A percentile compares a stretch with the other conserved stretches of the same genome.
phyloP scores from a whole-genome alignment of 2,888 invertebrate species.

The Metellina segmentata region DNA sequence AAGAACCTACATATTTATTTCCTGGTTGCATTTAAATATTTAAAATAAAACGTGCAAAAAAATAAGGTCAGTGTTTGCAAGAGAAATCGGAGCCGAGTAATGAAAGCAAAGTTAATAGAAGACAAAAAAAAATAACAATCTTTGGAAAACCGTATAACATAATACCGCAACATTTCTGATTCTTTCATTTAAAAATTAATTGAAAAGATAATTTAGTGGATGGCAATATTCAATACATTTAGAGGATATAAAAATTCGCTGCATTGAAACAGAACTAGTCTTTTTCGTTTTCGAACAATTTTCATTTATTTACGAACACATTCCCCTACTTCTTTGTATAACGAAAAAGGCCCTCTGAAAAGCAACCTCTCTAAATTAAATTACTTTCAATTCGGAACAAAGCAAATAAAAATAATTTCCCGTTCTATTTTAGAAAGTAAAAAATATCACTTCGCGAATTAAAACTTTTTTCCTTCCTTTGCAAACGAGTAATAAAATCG shows the following conservation, averaged over 20 bases:
- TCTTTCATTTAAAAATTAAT: background rate
- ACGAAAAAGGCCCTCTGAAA: background rate
- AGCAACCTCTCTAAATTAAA: background rate
- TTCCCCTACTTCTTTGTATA: background rate
- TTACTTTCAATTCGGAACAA: background rate
- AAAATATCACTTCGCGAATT: conserved; percentile 12
- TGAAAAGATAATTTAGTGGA: background rate
- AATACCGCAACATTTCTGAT: background rate
- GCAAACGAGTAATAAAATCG: background rate
- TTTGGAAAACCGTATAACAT: background rate
- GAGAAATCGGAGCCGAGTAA: background rate
- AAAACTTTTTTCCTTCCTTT: conserved; percentile 12
- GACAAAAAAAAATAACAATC: background rate
- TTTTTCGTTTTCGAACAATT: background rate
- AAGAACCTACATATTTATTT: too few relatives aligned
- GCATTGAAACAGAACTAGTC: background rate
- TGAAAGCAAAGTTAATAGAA: background rate
- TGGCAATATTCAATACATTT: background rate
- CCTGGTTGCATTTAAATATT: too few relatives aligned
- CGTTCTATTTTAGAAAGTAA: background rate
- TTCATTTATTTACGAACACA: background rate
- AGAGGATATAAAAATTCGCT: background rate
- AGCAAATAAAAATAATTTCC: background rate
- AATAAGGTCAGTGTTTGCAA: too few relatives aligned
- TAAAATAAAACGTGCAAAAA: too few relatives aligned